Evolutionary conservation across 35 echinoderm and acorn worm genomes (phyloP), one percentile per base, ranked within the genome.

Genomic region (Apostichopus japonicus): DNA sequence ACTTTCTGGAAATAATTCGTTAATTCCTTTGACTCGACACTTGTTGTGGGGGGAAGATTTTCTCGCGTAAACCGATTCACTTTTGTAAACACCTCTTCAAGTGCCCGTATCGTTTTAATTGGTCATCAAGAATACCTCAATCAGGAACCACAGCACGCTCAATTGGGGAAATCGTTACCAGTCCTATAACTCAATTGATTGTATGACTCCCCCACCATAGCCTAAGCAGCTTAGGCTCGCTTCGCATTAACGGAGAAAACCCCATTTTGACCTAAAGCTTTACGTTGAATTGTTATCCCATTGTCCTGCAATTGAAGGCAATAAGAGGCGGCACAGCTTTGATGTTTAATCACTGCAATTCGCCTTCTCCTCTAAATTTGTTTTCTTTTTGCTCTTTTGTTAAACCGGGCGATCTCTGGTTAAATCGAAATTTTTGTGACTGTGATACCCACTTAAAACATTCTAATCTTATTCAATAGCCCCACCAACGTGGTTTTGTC

Each of bases 381-480:
- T 83, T 83, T 83, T 83, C 79, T 83, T 83, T 83, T 83, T 10
- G 9, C 79, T 82, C 79, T 54, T 52, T 83, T 83, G 79, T 83
- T 17, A 14, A 6, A 14, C 0, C 19, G 79, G 63, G 19, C 5
- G 19, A 15, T 15, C 33, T 33, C 33, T 19, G 24, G 79, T 54
- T 55, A 55, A 55, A 83, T 83, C 79, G 79, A 83, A 83, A 15
- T 83, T 33, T 83, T 33, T 83, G 54, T 11, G 79, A 83, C 54
- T 83, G 79, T 83, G 54, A 54, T 83, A 55, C 33, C 19, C 79
- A 56, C 54, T 83, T 83, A 83, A 44, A 44, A 83, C 51, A 55
- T 83, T 52, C 79, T 83, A 83, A 83, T 83, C 79, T 83, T 83
- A 54, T n/a, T 83, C 79, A 83, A 83, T 83, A 83, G n/a, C 79